Conservation (phyloP, 2,113 vertebrate species). For the Psophia crepitans region DNA sequence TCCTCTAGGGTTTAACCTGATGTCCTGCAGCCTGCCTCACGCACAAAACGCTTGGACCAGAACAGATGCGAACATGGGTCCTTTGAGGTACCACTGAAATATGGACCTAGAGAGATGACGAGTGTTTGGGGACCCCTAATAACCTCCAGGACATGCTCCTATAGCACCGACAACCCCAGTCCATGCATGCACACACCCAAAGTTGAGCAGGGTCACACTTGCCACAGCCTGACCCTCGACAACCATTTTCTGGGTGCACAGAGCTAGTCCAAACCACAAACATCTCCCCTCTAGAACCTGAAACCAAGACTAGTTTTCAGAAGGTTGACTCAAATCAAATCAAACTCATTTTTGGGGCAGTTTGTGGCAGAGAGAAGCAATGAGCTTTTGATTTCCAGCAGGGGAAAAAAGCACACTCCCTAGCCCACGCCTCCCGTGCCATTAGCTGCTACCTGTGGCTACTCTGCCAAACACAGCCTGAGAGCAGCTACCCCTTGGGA, state of each 20-base stretch:
- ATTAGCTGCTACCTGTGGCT: not conserved
- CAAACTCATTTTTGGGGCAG: not conserved
- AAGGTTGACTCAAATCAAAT: not conserved
- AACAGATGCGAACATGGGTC: accelerated
- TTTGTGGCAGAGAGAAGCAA: not conserved
- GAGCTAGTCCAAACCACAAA: not conserved
- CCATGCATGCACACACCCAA: too few species aligned
- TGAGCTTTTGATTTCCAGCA: not conserved
- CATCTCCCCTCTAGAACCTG: not conserved
- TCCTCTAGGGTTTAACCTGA: not conserved
- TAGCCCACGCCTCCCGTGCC: not conserved
- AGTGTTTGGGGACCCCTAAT: not conserved
- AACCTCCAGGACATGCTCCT: not conserved
- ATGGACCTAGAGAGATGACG: not conserved
- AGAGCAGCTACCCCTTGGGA: not conserved
- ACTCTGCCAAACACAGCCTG: not conserved
- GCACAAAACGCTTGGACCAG: not conserved
- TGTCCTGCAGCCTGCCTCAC: not conserved
- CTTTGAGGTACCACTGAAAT: not conserved
- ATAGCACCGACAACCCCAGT: not conserved
- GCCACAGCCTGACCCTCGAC: not conserved
- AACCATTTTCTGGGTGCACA: not conserved
- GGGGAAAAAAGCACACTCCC: not conserved
- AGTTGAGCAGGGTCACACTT: accelerated
- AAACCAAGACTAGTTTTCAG: not conserved